These are phyloP conservation scores for Varanus komodoensis DNA, from an alignment of 2,113 vertebrate genomes.

Conservation along the genomic window DNA sequence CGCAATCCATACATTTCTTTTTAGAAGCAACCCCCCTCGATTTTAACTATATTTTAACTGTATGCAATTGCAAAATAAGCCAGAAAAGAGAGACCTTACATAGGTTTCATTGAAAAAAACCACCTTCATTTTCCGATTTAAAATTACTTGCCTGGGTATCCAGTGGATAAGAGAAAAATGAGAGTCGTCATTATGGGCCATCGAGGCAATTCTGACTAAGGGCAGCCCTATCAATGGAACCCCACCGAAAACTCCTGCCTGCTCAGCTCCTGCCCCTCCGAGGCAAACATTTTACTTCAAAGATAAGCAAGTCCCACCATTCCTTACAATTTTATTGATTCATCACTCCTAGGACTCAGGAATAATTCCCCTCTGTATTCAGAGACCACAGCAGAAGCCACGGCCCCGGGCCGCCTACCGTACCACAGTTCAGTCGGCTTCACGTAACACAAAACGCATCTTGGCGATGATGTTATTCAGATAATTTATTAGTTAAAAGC, in stretches of 20 bases:
- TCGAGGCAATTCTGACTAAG: too few relatives aligned
- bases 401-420: not conserved
- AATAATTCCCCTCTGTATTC: not conserved
- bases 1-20: not conserved
- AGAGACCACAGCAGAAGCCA: too few relatives aligned
- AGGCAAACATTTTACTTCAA: not conserved
- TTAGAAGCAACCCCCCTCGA: too few relatives aligned
- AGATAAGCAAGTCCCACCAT: slow-evolving; percentile 13
- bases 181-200: not conserved
- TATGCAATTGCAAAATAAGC: not conserved
- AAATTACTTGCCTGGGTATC: slow-evolving; percentile 1
- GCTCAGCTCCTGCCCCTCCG: not conserved
- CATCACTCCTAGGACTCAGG: not conserved
- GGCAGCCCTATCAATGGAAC: too few relatives aligned
- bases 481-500: slow-evolving; percentile 80
- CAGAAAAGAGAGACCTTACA: not conserved
- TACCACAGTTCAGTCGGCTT: not conserved
- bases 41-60: not conserved
- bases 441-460: slow-evolving; percentile 30
- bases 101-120: not conserved
- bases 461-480: slow-evolving; percentile 47
- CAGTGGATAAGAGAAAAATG: not conserved
- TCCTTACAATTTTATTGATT: not conserved
- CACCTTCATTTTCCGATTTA: slow-evolving; percentile 19
- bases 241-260: too few relatives aligned